These are phyloP conservation scores for Chrysolina haemoptera DNA, from an alignment of 2,888 invertebrate genomes.

Conservation along the genomic window DNA sequence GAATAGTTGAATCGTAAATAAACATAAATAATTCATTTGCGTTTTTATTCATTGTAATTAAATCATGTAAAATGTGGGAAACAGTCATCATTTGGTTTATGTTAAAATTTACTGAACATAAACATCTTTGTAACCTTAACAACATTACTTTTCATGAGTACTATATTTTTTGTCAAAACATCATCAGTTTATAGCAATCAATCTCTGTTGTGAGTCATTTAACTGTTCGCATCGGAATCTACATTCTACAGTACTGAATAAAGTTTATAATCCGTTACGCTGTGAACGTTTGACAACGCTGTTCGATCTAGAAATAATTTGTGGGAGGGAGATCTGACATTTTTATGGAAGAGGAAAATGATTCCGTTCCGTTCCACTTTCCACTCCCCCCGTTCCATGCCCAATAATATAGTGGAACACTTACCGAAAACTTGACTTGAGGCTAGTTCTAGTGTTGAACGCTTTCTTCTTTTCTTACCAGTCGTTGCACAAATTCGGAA, in stretches of 20 bases:
- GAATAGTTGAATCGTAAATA: no score
- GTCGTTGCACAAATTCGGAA: not conserved
- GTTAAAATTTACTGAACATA: not conserved
- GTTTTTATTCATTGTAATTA: no score
- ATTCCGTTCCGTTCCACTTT: not conserved
- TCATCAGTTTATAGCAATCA: not conserved
- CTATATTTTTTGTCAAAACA: not conserved
- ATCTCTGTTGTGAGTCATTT: not conserved
- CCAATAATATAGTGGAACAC: not conserved
- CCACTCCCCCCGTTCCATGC: not conserved
- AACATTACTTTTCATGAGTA: not conserved
- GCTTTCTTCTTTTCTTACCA: not conserved
- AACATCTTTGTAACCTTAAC: not conserved
- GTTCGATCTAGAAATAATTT: not conserved
- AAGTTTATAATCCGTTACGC: not conserved
- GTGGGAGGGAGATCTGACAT: not conserved
- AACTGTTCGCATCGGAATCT: not conserved
- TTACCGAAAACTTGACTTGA: not conserved
- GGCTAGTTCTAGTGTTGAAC: not conserved
- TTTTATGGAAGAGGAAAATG: not conserved
- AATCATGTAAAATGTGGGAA: not conserved
- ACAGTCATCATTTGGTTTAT: no score
- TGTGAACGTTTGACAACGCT: not conserved
- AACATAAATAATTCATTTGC: no score
- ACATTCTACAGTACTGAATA: not conserved